Base-by-base conservation (phyloP, 2,113 vertebrate species). In the Phycodurus eques region DNA sequence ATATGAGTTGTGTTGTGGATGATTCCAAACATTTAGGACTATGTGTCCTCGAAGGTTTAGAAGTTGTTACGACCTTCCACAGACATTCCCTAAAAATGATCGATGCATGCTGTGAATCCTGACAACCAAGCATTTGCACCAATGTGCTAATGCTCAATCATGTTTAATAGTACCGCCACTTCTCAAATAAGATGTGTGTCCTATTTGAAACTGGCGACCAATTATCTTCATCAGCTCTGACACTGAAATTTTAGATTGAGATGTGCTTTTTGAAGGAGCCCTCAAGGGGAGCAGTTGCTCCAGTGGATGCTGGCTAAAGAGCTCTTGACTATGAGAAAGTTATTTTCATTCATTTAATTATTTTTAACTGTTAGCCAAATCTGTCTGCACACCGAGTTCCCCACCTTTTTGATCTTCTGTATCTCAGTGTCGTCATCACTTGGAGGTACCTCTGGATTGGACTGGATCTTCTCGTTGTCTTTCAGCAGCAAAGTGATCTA, bases 401-500 rank as follows among this genome's bases (percentile, higher is more conserved):
- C 64, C 43, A 98, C 97, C 95, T 98, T 99, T 87, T 98, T 99
- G 80, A 99, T 99, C 76, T 99, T 99, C 92, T 95, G 98, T 87
- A 99, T 95, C 88, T 99, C 97, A 0, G 93, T 95, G 91, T 99
- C 96, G 0, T 98, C 98, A 0, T 97, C 96, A 0, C 84, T 95
- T 70, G 95, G 93, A 0, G 90, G 68, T 0, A 86, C 88, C 20
- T 88, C 92, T 83, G 95, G 95, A 42, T 91, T 95, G 13, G 94
- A 92, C 90, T 98, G 97, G 88, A 96, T 95, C 78, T 96, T 96
- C 75, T 96, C 96, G 0, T 96, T 96, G 90, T 98, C 95, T 84
- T 96, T 98, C 67, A 97, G 94, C 78, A 96, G 88, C 56, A 94
- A 93, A 0, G 95, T 91, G 0, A 98, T 98, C 96, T 98, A 84